Evolutionary conservation across 2,113 vertebrate species (phyloP), one percentile per base, ranked within the genome.

Genomic region (Tetraodon nigroviridis): DNA sequence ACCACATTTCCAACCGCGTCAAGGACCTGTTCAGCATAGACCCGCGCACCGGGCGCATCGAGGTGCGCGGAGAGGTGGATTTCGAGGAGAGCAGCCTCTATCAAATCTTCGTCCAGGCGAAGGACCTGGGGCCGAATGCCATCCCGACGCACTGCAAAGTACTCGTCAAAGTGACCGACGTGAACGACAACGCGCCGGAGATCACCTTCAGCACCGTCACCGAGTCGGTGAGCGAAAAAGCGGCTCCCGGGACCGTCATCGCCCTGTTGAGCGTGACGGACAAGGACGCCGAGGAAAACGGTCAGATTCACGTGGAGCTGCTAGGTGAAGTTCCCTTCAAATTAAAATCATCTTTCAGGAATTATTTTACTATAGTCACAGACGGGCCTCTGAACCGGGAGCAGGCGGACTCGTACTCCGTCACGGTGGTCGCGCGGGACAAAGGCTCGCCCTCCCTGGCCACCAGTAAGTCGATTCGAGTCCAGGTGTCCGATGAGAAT

Each of bases 101-200:
- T 70, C 95, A 99, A 81, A 93, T 99, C 55, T 97, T 96, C 51
- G 93, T 99, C 20, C 96, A 99, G 81, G 97, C 95, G 74, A 95
- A 95, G 73, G 97, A 98, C 62, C 85, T 95, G 85, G 97, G 97
- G 37, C 96, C 95, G 8, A 98, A 98, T 75, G 95, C 96, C 2
- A 94, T 99, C 65, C 92, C 97, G 0, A 94, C 96, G 6, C 95
- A 99, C 87, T 98, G 95, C 75, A 99, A 98, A 74, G 97, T 98
- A 77, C 84, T 98, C 8, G 93, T 99, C 24, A 90, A 93, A 58
- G 92, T 98, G 51, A 87, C 89, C 58, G 97, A 98, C 78, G 78
- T 91, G 19, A 99, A 98, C 67, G 97, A 98, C 88, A 98, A 99
- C 78, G 92, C 95, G 0, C 97, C 97, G 0, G 96, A 98, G 83